Percentiles rank a stretch among this genome's conserved stretches.
phyloP scores from a whole-genome alignment of 2,888 invertebrate genomes.

The Sphaerophoria rueppellii region DNA sequence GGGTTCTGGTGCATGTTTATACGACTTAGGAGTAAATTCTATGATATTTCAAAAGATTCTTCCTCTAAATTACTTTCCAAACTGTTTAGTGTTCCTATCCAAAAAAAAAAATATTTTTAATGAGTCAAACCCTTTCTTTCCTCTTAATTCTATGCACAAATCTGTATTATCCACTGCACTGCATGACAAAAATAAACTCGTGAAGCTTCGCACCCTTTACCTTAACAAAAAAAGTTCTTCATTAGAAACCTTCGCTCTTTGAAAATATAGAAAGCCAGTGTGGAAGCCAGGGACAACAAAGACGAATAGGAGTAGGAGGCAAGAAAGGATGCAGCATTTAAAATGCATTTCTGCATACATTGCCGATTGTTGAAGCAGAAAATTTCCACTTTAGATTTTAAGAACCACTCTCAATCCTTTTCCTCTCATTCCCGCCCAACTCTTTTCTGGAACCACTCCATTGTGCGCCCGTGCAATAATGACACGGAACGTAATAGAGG shows the following conservation, averaged over 20 bases:
- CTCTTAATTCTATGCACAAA: too few species aligned
- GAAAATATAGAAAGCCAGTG: neutral
- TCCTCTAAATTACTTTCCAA: too few species aligned
- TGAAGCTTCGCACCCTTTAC: too few species aligned
- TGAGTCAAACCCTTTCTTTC: too few species aligned
- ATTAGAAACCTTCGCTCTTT: conserved; percentile 14
- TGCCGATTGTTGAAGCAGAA: conserved; percentile 45
- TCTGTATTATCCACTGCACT: too few species aligned
- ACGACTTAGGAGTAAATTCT: too few species aligned
- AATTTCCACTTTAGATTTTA: conserved; percentile 20
- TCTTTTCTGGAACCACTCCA: neutral
- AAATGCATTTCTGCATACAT: conserved; percentile 31
- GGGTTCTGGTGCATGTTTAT: too few species aligned
- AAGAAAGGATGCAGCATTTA: neutral
- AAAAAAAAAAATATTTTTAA: too few species aligned
- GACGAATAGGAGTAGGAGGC: neutral
- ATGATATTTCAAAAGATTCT: too few species aligned
- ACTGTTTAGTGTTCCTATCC: too few species aligned
- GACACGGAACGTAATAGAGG: conserved; percentile 48
- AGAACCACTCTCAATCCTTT: neutral
- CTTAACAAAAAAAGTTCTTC: too few species aligned
- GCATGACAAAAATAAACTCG: too few species aligned
- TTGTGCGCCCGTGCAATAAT: conserved; percentile 39
- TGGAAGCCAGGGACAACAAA: neutral
- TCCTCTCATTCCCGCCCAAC: neutral